A percentile compares a stretch with the other conserved stretches of the same genome.
These are phyloP conservation scores for Galemys pyrenaicus DNA, from an alignment of 2,113 vertebrate species.

Conservation along the genomic window DNA sequence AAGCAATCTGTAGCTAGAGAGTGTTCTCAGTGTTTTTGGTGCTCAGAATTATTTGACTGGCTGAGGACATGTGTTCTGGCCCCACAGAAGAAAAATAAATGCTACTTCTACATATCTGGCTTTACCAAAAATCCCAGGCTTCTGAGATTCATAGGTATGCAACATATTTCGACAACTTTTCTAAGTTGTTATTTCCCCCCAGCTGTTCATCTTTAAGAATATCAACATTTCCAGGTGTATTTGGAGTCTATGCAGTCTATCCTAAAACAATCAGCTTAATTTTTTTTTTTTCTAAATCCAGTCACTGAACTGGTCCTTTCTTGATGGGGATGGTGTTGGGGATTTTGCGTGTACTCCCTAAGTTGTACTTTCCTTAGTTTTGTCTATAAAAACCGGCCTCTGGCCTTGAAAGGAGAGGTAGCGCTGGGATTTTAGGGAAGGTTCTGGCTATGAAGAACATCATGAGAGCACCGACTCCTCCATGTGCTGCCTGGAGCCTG, in stretches of 20 bases:
- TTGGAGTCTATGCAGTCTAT: background rate
- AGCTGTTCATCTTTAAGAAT: background rate
- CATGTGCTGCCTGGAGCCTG: background rate
- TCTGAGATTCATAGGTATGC: conserved; percentile 65
- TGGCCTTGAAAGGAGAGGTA: background rate
- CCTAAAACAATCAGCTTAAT: background rate
- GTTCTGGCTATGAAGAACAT: background rate
- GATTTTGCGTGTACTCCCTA: background rate
- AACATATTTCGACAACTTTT: conserved; percentile 46
- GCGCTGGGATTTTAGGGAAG: background rate
- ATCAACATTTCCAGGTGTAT: background rate
- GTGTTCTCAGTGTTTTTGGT: conserved; percentile 56
- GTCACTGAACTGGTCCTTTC: background rate
- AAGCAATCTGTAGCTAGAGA: conserved; percentile 77
- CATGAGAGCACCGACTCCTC: background rate
- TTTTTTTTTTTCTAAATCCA: conserved; percentile 17
- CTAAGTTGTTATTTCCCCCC: background rate
- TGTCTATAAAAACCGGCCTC: background rate
- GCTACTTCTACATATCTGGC: conserved; percentile 70
- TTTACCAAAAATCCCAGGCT: conserved; percentile 70
- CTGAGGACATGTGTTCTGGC: conserved; percentile 56
- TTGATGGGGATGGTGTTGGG: background rate
- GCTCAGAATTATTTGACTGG: conserved; percentile 67
- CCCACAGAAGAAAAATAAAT: conserved; percentile 75
- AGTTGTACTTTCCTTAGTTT: conserved; percentile 40